These are phyloP conservation scores for Mystacides longicornis DNA, from an alignment of 2,888 invertebrate genomes.

Conservation along the genomic window DNA sequence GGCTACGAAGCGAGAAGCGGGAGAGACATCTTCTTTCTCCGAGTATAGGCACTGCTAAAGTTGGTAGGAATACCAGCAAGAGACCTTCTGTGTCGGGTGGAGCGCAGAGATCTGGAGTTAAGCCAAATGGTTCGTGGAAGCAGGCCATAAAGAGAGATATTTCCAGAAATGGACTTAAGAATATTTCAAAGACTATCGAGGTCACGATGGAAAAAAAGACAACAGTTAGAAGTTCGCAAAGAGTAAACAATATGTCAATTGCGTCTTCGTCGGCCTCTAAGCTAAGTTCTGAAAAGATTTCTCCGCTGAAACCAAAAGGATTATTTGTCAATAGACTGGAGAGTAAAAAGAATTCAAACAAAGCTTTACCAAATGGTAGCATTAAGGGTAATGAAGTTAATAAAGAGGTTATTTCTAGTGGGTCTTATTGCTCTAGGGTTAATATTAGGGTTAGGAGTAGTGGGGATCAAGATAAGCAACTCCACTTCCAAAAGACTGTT, in stretches of 20 bases:
- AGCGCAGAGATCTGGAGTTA: constrained; percentile 9
- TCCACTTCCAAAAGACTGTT: constrained; percentile 7
- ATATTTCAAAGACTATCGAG: constrained; percentile 20
- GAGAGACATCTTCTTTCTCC: constrained; percentile 44
- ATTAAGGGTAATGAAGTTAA: constrained; percentile 5
- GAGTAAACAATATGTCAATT: constrained; percentile 14
- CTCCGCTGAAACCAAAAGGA: constrained; percentile 20
- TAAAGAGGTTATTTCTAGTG: constrained; percentile 7
- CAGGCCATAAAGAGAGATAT: constrained; percentile 36
- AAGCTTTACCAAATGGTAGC: constrained; percentile 1
- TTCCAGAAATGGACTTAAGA: constrained; percentile 37
- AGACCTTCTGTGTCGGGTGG: constrained; percentile 8
- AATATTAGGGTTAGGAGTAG: constrained; percentile 9
- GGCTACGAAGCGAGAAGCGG: constrained; percentile 60
- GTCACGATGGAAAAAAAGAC: constrained; percentile 19
- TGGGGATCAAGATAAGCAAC: constrained; percentile 7
- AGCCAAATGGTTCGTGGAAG: constrained; percentile 37
- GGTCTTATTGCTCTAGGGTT: constrained; percentile 8
- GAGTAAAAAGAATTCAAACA: constrained; percentile 14
- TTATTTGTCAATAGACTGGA: constrained; percentile 20
- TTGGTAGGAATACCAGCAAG: constrained; percentile 15
- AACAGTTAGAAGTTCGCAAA: constrained; percentile 8
- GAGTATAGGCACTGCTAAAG: constrained; percentile 12
- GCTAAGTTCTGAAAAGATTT: constrained; percentile 14
- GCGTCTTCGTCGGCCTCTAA: constrained; percentile 9